A percentile compares a stretch with the other conserved stretches of the same genome.
phyloP scores from a whole-genome alignment of 2,888 invertebrate genomes.

The Tachina fera region DNA sequence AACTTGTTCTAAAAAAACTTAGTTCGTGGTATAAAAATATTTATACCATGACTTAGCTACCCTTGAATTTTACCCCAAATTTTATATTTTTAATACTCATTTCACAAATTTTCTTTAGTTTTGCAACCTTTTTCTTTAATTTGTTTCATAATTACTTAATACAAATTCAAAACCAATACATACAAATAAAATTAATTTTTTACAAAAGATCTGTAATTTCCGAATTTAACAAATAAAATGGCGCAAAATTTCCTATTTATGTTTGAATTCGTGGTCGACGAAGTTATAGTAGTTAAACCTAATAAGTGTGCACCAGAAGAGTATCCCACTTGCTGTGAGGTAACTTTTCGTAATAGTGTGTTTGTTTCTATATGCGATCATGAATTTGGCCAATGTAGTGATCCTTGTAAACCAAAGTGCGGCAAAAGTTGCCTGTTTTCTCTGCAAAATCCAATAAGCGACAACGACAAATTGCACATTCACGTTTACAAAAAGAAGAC shows the following conservation, averaged over 20 bases:
- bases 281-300: slow-evolving; percentile 79
- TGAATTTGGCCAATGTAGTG: slow-evolving; percentile 79
- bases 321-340: slow-evolving; percentile 81
- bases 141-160: slow-evolving; percentile 22
- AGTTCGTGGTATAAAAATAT: not conserved
- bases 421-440: slow-evolving; percentile 81
- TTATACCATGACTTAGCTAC: not conserved
- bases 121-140: not conserved
- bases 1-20: not conserved
- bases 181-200: not conserved
- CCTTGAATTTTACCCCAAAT: slow-evolving; percentile 40
- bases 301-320: slow-evolving; percentile 82
- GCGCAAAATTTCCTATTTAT: slow-evolving; percentile 80
- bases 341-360: slow-evolving; percentile 80
- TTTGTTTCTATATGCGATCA: slow-evolving; percentile 80
- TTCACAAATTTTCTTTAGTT: not conserved
- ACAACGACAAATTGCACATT: slow-evolving; percentile 78
- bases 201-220: slow-evolving; percentile 1
- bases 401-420: slow-evolving; percentile 76
- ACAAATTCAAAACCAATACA: slow-evolving; percentile 28
- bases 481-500: slow-evolving; percentile 81
- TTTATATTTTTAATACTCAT: slow-evolving; percentile 16
- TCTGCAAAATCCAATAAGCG: slow-evolving; percentile 78
- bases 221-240: slow-evolving; percentile 72
- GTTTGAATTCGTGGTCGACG: slow-evolving; percentile 82